Conservation (phyloP, 2,797 vertebrate species). For the Danio tinwini region DNA sequence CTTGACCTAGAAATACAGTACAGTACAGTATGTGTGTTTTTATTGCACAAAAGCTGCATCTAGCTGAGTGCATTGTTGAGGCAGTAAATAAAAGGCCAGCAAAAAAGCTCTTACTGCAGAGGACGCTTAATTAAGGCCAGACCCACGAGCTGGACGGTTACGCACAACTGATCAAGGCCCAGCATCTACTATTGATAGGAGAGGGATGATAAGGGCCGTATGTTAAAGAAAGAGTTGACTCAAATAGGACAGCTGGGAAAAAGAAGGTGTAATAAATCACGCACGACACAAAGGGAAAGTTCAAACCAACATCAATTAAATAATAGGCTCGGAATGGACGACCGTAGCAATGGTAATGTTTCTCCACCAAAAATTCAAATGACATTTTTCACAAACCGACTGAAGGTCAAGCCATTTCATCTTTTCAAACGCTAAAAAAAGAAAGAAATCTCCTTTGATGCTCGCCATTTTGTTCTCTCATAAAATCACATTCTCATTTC, state of each 20-base stretch:
- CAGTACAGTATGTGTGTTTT: background rate
- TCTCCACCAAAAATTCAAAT: slow-evolving; percentile 10
- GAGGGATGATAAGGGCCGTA: background rate
- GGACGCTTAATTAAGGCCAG: slow-evolving; percentile 6
- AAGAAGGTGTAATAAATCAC: background rate
- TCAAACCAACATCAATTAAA: slow-evolving; percentile 22
- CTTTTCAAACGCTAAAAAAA: slow-evolving; percentile 1
- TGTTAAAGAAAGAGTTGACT: background rate
- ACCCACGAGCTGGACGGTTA: background rate
- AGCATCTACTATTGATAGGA: background rate
- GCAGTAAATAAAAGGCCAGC: background rate
- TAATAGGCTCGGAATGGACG: background rate
- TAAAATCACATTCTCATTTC: background rate
- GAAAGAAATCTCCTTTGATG: slow-evolving; percentile 8
- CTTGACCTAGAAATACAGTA: background rate
- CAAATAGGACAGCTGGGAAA: slow-evolving; percentile 13
- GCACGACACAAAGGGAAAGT: background rate
- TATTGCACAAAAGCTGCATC: background rate
- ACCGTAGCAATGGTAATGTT: background rate
- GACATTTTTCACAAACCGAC: background rate
- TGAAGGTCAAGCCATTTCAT: slow-evolving; percentile 9
- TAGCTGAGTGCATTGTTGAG: background rate
- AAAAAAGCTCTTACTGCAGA: background rate
- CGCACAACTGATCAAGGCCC: background rate
- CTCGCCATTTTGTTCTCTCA: slow-evolving; percentile 5